A percentile compares a stretch with the other conserved stretches of the same genome.
These are phyloP conservation scores for Illadopsis cleaveri DNA, from an alignment of 2,113 vertebrate species.

Conservation along the genomic window DNA sequence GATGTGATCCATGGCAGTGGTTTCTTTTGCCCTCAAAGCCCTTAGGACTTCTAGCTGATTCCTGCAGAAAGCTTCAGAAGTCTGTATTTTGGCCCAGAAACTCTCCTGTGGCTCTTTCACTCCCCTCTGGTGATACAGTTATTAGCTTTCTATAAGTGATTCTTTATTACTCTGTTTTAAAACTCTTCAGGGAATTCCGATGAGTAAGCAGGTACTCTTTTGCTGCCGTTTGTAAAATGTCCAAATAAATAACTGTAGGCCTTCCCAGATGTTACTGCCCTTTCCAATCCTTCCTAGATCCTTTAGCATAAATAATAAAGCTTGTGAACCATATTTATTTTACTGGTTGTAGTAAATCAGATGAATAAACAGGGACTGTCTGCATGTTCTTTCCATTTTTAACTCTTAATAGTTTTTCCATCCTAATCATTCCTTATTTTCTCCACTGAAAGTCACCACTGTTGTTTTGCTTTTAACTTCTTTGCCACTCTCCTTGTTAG, in stretches of 20 bases:
- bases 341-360: neutral
- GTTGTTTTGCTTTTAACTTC: neutral
- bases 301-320: neutral
- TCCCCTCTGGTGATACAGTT: neutral
- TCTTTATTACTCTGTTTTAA: conserved; percentile 30
- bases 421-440: neutral
- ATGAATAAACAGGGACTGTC: neutral
- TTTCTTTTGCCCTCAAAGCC: neutral
- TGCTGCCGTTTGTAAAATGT: neutral
- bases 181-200: neutral
- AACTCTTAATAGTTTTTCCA: neutral
- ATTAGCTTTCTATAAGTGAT: neutral
- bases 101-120: neutral
- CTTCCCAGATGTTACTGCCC: neutral
- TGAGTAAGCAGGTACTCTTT: conserved; percentile 12
- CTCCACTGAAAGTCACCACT: neutral
- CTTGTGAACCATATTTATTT: neutral
- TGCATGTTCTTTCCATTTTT: neutral
- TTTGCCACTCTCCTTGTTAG: neutral
- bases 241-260: neutral
- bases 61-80: neutral
- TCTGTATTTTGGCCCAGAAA: neutral
- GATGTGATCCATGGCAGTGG: too few relatives aligned
- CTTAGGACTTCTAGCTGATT: neutral
- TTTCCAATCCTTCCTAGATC: neutral